Percentiles rank a stretch among this genome's conserved stretches.
These are phyloP conservation scores for Melikaiella ostensackeni DNA, from an alignment of 2,888 invertebrate species.

Conservation along the genomic window DNA sequence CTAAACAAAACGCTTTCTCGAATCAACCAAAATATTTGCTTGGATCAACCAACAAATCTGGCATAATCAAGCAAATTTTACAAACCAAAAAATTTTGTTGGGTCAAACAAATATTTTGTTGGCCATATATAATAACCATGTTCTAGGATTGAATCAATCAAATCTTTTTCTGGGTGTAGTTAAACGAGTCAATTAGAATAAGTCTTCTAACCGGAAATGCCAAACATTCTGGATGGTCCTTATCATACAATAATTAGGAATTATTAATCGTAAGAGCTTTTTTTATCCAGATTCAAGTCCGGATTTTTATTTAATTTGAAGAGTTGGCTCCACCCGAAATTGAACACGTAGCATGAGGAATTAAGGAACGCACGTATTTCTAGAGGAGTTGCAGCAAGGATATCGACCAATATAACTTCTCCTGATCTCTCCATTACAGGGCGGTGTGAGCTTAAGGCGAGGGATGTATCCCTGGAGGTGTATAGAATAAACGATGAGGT, in stretches of 20 bases:
- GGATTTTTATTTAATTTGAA: neutral
- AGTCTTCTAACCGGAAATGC: neutral
- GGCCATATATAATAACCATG: too few species aligned
- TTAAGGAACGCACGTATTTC: conserved; percentile 50
- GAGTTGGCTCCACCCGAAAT: conserved; percentile 1
- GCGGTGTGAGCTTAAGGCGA: conserved; percentile 64
- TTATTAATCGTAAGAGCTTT: neutral
- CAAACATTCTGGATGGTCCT: neutral
- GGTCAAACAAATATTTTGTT: too few species aligned
- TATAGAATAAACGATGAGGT: conserved; percentile 33
- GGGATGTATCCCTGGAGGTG: conserved; percentile 18
- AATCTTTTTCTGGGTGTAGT: too few species aligned
- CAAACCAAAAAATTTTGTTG: too few species aligned
- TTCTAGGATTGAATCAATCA: too few species aligned
- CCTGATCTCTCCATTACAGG: conserved; percentile 72
- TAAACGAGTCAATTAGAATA: too few species aligned
- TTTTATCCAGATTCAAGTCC: neutral
- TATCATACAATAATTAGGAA: neutral
- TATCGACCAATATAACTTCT: conserved; percentile 50
- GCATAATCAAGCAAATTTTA: too few species aligned
- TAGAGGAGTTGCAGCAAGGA: conserved; percentile 45
- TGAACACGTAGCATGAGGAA: conserved; percentile 26
- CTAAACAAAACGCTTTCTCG: too few species aligned
- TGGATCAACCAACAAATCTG: too few species aligned
- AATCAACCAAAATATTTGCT: too few species aligned